Percentiles rank a stretch among this genome's conserved stretches.
Conservation (phyloP, 2,113 vertebrate species). For the Corythoichthys intestinalis region DNA sequence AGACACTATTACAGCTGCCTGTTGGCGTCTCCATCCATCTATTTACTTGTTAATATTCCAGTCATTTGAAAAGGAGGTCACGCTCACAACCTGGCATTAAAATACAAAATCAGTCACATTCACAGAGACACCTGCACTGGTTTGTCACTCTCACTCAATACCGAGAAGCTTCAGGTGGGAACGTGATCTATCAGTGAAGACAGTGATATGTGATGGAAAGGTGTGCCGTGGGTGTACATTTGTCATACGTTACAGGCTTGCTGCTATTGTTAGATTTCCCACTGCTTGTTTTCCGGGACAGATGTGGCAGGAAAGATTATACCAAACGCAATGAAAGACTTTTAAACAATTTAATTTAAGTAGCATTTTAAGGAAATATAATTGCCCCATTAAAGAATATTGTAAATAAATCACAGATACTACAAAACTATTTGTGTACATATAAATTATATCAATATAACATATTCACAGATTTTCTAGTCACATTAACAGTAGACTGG, state of each 20-base stretch:
- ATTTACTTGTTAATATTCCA: slow-evolving; percentile 55
- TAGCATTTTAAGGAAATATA: background rate
- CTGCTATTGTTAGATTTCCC: slow-evolving; percentile 28
- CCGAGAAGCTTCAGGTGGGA: slow-evolving; percentile 46
- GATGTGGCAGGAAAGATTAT: background rate
- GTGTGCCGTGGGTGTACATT: slow-evolving; percentile 23
- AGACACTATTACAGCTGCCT: slow-evolving; percentile 30
- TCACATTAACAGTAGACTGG: too few relatives aligned
- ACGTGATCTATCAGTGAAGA: slow-evolving; percentile 17
- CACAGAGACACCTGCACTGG: slow-evolving; percentile 30
- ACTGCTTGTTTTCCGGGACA: background rate
- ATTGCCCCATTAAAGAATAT: background rate
- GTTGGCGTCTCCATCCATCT: slow-evolving; percentile 53
- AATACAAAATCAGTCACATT: slow-evolving; percentile 50
- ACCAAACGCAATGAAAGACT: background rate
- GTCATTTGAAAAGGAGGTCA: slow-evolving; percentile 62
- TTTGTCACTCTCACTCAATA: slow-evolving; percentile 43
- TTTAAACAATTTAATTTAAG: background rate
- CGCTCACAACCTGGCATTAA: slow-evolving; percentile 27
- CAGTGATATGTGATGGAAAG: slow-evolving; percentile 19
- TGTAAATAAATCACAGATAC: background rate
- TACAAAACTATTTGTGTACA: background rate
- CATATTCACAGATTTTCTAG: background rate
- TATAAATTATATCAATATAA: background rate
- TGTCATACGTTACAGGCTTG: slow-evolving; percentile 9